Conservation (phyloP, 2,888 invertebrate species). For the Mesorhabditis belari region DNA sequence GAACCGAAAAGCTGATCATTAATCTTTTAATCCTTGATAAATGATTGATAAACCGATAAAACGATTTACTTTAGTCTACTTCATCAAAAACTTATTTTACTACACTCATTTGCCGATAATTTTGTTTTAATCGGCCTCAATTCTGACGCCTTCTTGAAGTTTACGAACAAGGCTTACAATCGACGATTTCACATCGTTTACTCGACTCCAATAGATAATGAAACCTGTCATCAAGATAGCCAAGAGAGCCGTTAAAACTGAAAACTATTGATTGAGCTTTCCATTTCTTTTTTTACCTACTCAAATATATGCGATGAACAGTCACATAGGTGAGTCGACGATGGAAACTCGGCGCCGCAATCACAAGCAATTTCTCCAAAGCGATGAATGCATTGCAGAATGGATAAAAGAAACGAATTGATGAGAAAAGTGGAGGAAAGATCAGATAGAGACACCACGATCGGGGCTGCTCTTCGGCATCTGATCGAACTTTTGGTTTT, state of each 20-base stretch:
- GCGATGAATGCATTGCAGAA: background rate
- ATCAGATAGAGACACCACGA: background rate
- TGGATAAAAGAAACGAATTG: background rate
- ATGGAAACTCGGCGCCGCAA: background rate
- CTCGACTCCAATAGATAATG: background rate
- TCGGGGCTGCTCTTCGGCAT: background rate
- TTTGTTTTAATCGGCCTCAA: no score
- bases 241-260: background rate
- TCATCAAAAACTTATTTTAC: no score
- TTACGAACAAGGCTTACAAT: no score
- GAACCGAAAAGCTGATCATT: no score
- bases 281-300: background rate
- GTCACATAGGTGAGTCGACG: background rate
- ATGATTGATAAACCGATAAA: no score
- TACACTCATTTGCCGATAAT: no score
- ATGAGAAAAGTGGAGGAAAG: background rate
- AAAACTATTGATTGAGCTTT: background rate
- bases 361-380: background rate
- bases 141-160: no score
- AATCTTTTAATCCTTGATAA: no score
- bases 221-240: background rate
- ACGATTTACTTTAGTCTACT: no score
- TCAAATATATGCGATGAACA: background rate
- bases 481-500: background rate
- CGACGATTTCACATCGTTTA: background rate